phyloP scores from a whole-genome alignment of 2,113 vertebrate genomes.

The Macaca mulatta region DNA sequence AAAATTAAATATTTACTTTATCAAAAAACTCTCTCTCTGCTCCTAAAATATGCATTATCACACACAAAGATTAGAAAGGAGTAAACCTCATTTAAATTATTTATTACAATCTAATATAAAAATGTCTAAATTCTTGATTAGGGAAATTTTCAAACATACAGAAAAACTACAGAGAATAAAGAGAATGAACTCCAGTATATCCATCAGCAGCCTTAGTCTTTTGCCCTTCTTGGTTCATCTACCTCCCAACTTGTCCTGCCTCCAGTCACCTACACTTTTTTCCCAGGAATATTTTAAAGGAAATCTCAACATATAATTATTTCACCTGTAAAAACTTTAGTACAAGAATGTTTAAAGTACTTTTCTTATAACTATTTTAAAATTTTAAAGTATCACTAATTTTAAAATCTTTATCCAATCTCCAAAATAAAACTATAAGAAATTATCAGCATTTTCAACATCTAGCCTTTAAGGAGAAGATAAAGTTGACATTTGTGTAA shows the following conservation, averaged over 20 bases:
- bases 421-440: neutral
- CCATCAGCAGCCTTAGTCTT: neutral
- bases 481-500: neutral
- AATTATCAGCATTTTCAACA: slow-evolving; percentile 7
- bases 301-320: slow-evolving; percentile 12
- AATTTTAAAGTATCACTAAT: slow-evolving; percentile 10
- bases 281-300: neutral
- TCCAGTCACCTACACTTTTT: neutral
- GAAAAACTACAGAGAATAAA: neutral
- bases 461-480: neutral
- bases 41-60: neutral
- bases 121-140: neutral
- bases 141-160: neutral
- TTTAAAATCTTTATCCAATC: slow-evolving; percentile 2
- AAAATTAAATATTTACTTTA: neutral
- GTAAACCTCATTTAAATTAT: slow-evolving; percentile 43
- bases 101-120: neutral
- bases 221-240: neutral
- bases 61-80: neutral
- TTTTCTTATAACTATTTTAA: slow-evolving; percentile 19
- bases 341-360: neutral
- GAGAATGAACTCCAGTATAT: neutral
- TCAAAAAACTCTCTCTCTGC: neutral
- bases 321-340: slow-evolving; percentile 13
- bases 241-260: neutral